These are phyloP conservation scores for Lapara coniferarum DNA, from an alignment of 2,888 invertebrate genomes.

Conservation along the genomic window DNA sequence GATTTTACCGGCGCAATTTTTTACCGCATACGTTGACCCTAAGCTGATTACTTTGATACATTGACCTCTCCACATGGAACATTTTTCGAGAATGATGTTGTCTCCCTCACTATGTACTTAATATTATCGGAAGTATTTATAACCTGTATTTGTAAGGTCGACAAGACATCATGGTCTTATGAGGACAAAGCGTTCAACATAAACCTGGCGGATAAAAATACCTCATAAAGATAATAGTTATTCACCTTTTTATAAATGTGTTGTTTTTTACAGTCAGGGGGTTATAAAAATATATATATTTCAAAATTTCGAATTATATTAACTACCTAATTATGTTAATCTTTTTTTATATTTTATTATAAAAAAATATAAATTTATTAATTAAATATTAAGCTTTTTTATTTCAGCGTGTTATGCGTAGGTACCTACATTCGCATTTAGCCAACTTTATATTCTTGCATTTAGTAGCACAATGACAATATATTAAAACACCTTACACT, in stretches of 20 bases:
- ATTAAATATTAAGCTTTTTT: too few species aligned
- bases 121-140: constrained; percentile 13
- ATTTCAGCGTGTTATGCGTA: too few species aligned
- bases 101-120: background rate
- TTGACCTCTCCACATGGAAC: background rate
- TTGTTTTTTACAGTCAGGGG: background rate
- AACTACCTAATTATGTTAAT: too few species aligned
- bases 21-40: background rate
- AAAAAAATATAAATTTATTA: too few species aligned
- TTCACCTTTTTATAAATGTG: background rate
- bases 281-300: background rate
- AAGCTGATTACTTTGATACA: background rate
- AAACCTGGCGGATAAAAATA: background rate
- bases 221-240: background rate
- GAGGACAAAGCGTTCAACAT: constrained; percentile 7
- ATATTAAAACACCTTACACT: too few species aligned
- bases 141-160: constrained; percentile 12
- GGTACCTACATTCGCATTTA: too few species aligned
- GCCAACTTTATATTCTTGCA: too few species aligned
- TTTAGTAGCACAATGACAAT: too few species aligned
- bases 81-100: constrained; percentile 11
- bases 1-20: background rate
- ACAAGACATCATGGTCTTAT: constrained; percentile 3
- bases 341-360: too few species aligned
- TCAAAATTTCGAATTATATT: too few species aligned